A percentile compares a stretch with the other conserved stretches of the same genome.
These are phyloP conservation scores for Rhinophrynus dorsalis DNA, from an alignment of 2,797 vertebrate genomes.

Conservation along the genomic window DNA sequence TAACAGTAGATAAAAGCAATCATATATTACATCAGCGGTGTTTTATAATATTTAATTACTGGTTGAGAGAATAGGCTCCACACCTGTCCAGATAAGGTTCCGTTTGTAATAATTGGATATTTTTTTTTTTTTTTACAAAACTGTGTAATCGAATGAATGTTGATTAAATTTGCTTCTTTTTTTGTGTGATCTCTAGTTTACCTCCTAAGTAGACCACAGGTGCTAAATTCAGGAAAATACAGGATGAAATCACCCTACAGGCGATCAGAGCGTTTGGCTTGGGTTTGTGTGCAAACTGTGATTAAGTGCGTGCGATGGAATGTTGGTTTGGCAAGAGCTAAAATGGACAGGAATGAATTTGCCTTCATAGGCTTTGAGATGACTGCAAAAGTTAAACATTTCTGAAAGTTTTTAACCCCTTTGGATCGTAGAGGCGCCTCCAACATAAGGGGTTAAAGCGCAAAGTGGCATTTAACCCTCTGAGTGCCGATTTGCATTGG, in stretches of 20 bases:
- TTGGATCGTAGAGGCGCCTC: too few relatives aligned
- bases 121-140: constrained; percentile 20
- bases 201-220: constrained; percentile 53
- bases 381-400: background rate
- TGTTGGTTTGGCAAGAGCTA: constrained; percentile 75
- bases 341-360: constrained; percentile 61
- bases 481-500: too few relatives aligned
- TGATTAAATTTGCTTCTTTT: constrained; percentile 12
- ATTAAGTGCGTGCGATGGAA: constrained; percentile 78
- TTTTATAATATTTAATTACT: constrained; percentile 43
- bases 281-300: constrained; percentile 65
- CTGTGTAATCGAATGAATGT: constrained; percentile 19
- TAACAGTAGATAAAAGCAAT: constrained; percentile 27
- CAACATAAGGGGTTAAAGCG: too few relatives aligned
- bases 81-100: constrained; percentile 44
- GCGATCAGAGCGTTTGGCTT: constrained; percentile 69
- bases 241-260: constrained; percentile 58
- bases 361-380: constrained; percentile 53
- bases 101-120: constrained; percentile 39
- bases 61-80: constrained; percentile 15
- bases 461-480: too few relatives aligned
- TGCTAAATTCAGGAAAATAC: constrained; percentile 60
- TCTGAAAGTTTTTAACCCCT: too few relatives aligned
- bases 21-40: constrained; percentile 23
- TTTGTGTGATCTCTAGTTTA: constrained; percentile 19